Conservation (phyloP, 2,113 vertebrate genomes). For the Dipodomys spectabilis region DNA sequence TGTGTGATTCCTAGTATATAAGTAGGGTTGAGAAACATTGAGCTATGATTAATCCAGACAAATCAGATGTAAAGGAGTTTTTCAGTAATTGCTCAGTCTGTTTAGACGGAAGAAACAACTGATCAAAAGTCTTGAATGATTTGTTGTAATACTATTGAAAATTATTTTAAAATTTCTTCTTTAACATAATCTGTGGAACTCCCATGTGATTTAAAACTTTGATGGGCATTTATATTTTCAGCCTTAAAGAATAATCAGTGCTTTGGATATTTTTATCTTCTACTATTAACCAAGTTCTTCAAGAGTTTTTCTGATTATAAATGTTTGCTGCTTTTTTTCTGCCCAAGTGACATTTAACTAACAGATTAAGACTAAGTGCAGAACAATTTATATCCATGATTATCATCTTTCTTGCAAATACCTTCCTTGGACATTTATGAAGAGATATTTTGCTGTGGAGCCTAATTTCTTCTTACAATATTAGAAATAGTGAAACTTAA, state of each 20-base stretch:
- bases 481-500: conserved; percentile 16
- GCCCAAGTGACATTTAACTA: conserved; percentile 32
- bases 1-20: not conserved
- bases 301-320: not conserved
- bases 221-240: not conserved
- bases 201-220: not conserved
- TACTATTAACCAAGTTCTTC: conserved; percentile 17
- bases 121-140: conserved; percentile 41
- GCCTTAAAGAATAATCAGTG: not conserved
- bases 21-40: not conserved
- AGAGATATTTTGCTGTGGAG: conserved; percentile 34
- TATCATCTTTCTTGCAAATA: conserved; percentile 39
- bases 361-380: conserved; percentile 29
- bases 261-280: not conserved
- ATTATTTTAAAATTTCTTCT: conserved; percentile 29
- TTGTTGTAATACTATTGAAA: conserved; percentile 33
- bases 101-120: conserved; percentile 10
- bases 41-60: conserved; percentile 23
- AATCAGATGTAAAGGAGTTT: conserved; percentile 15
- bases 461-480: not conserved
- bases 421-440: conserved; percentile 45
- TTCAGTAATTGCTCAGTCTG: not conserved
- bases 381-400: not conserved
- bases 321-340: not conserved
- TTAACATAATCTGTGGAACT: not conserved